Conservation (phyloP, 1,140 invertebrate genomes). For the Drusus annulatus region DNA sequence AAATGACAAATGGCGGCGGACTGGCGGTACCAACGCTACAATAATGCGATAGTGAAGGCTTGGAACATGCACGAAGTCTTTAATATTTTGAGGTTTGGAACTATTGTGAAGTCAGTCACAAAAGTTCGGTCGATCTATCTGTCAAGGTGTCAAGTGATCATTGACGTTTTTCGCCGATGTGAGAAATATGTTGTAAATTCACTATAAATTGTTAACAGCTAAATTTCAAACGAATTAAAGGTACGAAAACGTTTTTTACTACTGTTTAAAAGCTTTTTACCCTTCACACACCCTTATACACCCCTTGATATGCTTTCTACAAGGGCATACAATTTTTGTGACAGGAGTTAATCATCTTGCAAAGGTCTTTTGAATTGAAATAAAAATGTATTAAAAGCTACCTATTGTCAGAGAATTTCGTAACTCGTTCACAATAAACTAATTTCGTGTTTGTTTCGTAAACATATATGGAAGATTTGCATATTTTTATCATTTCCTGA, state of each 20-base stretch:
- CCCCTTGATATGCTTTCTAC: neutral
- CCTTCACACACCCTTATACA: neutral
- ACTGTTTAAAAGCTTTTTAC: neutral
- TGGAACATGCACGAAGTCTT: neutral
- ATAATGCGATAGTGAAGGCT: neutral
- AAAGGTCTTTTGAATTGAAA: neutral
- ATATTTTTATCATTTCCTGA: too few relatives aligned
- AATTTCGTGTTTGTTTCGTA: too few relatives aligned
- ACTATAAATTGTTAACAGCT: constrained; percentile 6
- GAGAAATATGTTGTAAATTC: constrained; percentile 25
- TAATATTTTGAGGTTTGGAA: neutral
- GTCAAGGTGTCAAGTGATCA: constrained; percentile 40
- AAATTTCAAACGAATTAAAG: constrained; percentile 2
- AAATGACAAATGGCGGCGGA: constrained; percentile 56
- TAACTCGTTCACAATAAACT: too few relatives aligned
- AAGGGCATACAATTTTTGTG: constrained; percentile 14
- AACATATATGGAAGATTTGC: too few relatives aligned
- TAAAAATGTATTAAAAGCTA: too few relatives aligned
- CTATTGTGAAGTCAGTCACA: constrained; percentile 10
- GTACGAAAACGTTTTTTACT: neutral
- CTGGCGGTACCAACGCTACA: neutral
- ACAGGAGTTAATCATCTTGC: constrained; percentile 6
- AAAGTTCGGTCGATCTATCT: constrained; percentile 26
- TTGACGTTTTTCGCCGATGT: constrained; percentile 17
- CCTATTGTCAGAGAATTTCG: too few relatives aligned